phyloP scores from a whole-genome alignment of 2,888 invertebrate species.

The Morpho deidamia region DNA sequence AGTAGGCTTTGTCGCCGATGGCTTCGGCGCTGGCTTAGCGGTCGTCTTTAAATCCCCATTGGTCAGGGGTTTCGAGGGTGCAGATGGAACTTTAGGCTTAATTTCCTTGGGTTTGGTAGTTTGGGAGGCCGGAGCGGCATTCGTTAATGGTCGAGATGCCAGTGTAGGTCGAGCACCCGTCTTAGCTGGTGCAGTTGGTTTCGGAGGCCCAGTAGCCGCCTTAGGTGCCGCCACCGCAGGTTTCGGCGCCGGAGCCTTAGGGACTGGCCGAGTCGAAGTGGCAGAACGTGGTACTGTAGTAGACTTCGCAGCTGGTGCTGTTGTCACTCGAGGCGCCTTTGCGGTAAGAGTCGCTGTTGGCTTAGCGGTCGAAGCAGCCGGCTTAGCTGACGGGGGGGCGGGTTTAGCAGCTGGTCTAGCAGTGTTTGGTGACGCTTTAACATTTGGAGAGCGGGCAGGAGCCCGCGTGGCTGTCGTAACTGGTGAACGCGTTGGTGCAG shows the following conservation, averaged over 20 bases:
- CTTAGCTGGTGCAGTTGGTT: slow-evolving; percentile 22
- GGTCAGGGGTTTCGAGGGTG: slow-evolving; percentile 60
- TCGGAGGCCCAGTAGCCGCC: slow-evolving; percentile 11
- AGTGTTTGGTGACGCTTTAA: slow-evolving; percentile 51
- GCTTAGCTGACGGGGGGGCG: slow-evolving; percentile 27
- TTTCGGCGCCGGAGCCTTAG: slow-evolving; percentile 28
- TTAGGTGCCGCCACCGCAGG: slow-evolving; percentile 52
- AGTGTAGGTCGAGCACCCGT: slow-evolving; percentile 22
- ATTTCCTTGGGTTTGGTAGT: slow-evolving; percentile 36
- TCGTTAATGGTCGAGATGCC: slow-evolving; percentile 23
- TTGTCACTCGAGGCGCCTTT: slow-evolving; percentile 13
- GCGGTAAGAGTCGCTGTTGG: slow-evolving; percentile 25
- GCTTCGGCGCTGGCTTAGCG: slow-evolving; percentile 34
- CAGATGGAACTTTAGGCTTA: slow-evolving; percentile 34
- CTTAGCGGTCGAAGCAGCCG: slow-evolving; percentile 30
- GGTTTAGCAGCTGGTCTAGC: slow-evolving; percentile 28
- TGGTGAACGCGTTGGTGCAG: slow-evolving; percentile 24
- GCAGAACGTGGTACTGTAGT: slow-evolving; percentile 19
- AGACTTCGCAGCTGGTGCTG: slow-evolving; percentile 16
- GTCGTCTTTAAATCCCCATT: slow-evolving; percentile 69
- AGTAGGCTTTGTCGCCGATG: slow-evolving; percentile 35
- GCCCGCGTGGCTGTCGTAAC: slow-evolving; percentile 24
- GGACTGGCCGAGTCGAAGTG: slow-evolving; percentile 26
- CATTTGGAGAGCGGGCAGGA: slow-evolving; percentile 23
- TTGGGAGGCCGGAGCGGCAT: slow-evolving; percentile 20